phyloP scores from a whole-genome alignment of 2,888 invertebrate genomes.

The Aspidiotus rigidus region DNA sequence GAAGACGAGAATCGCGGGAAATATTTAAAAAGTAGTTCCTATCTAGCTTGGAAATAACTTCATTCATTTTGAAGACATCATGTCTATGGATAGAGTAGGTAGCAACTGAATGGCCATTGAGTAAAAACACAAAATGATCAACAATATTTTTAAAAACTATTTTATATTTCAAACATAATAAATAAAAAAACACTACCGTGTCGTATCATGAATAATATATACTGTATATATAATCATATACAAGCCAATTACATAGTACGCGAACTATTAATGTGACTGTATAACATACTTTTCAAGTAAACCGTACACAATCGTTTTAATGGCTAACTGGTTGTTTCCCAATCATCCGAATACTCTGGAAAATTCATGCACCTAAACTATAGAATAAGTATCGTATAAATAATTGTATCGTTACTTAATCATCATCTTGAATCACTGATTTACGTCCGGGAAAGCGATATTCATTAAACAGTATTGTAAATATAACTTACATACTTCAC shows the following conservation, averaged over 20 bases:
- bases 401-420: conserved; percentile 1
- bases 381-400: conserved; percentile 11
- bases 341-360: conserved; percentile 10
- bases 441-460: conserved; percentile 22
- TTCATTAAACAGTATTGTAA: conserved; percentile 21
- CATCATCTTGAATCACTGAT: conserved; percentile 6
- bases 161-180: conserved; percentile 9
- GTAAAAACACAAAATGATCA: too few relatives aligned
- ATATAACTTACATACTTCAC: conserved; percentile 25
- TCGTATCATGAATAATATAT: conserved; percentile 26
- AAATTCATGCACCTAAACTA: conserved; percentile 11
- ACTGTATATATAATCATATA: conserved; percentile 15
- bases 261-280: conserved; percentile 21
- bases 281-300: conserved; percentile 15
- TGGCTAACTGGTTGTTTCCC: conserved; percentile 8
- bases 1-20: too few relatives aligned
- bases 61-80: too few relatives aligned
- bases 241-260: conserved; percentile 28
- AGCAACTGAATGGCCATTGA: too few relatives aligned
- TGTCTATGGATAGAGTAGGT: too few relatives aligned
- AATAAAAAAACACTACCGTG: conserved; percentile 11
- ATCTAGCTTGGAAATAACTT: too few relatives aligned
- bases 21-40: too few relatives aligned
- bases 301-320: conserved; percentile 15
- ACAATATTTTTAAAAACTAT: conserved; percentile 6